Percentiles rank a stretch among this genome's conserved stretches.
phyloP scores from a whole-genome alignment of 2,113 vertebrate genomes.

The Mus musculus region DNA sequence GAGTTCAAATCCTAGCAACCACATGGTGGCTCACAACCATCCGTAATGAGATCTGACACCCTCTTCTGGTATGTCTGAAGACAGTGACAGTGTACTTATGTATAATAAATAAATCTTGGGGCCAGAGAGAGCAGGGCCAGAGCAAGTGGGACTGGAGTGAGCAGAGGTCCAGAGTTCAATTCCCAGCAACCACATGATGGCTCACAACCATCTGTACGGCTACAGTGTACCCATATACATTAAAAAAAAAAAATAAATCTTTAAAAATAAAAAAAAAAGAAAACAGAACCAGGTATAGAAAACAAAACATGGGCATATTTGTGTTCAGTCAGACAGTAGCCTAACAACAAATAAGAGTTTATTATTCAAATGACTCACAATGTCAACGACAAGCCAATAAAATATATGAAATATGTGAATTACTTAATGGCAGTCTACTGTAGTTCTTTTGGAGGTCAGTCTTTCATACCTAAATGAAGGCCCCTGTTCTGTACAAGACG shows the following conservation, averaged over 20 bases:
- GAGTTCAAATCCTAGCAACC: too few relatives aligned
- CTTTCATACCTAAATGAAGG: background rate
- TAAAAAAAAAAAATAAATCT: background rate
- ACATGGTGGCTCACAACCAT: too few relatives aligned
- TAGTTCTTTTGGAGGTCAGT: slow-evolving; percentile 18
- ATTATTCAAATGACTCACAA: slow-evolving; percentile 65
- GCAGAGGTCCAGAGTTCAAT: too few relatives aligned
- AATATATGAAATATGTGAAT: slow-evolving; percentile 43
- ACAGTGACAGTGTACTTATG: too few relatives aligned
- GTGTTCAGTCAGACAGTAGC: slow-evolving; percentile 26
- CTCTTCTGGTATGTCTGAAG: too few relatives aligned
- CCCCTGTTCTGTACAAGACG: background rate
- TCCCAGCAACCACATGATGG: too few relatives aligned
- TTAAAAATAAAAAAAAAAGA: background rate
- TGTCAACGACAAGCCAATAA: slow-evolving; percentile 56
- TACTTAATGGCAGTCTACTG: background rate
- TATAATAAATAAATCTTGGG: too few relatives aligned
- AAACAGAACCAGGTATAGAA: background rate
- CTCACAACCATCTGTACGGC: too few relatives aligned
- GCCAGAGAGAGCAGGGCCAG: too few relatives aligned
- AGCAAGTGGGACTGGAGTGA: too few relatives aligned
- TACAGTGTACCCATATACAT: too few relatives aligned
- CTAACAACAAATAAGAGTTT: slow-evolving; percentile 60
- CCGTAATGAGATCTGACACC: too few relatives aligned
- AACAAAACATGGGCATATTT: background rate